phyloP scores from a whole-genome alignment of 2,113 vertebrate genomes.

The Cephalopterus ornatus region DNA sequence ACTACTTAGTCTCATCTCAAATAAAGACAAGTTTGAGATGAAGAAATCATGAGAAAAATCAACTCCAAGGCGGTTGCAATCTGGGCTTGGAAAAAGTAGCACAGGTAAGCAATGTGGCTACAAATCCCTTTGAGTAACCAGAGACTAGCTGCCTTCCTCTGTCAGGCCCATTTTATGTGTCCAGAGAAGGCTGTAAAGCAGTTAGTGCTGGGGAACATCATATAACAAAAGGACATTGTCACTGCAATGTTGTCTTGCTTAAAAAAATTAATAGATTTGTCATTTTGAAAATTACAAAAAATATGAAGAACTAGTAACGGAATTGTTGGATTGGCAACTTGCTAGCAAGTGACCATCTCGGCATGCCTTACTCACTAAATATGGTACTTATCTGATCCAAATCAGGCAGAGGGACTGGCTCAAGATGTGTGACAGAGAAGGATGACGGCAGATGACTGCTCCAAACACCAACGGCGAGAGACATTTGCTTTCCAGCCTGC shows the following conservation, averaged over 20 bases:
- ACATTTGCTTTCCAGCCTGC: slow-evolving; percentile 23
- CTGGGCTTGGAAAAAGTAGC: background rate
- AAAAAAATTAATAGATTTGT: background rate
- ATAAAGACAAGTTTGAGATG: background rate
- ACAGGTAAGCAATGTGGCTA: background rate
- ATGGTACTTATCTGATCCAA: background rate
- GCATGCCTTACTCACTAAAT: background rate
- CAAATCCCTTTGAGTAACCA: background rate
- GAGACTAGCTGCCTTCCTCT: background rate
- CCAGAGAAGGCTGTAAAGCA: background rate
- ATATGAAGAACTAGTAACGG: background rate
- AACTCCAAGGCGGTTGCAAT: background rate
- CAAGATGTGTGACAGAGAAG: background rate
- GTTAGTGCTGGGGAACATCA: background rate
- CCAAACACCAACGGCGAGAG: background rate
- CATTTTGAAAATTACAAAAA: background rate
- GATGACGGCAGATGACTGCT: background rate
- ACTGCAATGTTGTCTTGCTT: background rate
- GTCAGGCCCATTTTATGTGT: background rate
- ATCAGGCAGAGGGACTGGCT: background rate
- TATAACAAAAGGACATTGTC: background rate
- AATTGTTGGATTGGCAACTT: background rate
- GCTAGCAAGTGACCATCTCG: background rate
- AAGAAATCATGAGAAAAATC: slow-evolving; percentile 9
- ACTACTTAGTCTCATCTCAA: background rate